Evolutionary conservation across 2,888 invertebrate genomes (phyloP).

Genomic region (Tineola bisselliella): DNA sequence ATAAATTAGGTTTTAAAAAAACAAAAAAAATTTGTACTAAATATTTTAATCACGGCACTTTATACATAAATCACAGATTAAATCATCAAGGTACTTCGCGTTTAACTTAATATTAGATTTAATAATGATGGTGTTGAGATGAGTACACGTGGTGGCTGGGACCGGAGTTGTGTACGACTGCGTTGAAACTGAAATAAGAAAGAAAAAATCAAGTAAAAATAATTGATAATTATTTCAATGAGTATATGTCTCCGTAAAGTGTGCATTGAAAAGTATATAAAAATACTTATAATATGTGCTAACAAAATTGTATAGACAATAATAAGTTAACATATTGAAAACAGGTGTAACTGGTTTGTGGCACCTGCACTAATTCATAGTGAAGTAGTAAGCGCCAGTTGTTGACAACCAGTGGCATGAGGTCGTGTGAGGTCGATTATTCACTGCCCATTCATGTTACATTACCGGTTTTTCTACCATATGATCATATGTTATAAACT

Average conservation of each 20-base stretch:
- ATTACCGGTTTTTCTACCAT: constrained; percentile 52
- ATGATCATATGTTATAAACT: constrained; percentile 36
- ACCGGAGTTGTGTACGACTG: constrained; percentile 59
- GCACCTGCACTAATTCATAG: constrained; percentile 29
- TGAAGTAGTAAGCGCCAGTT: constrained; percentile 17
- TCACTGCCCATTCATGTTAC: constrained; percentile 19
- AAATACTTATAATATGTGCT: not conserved
- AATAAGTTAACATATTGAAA: not conserved
- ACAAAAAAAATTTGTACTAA: not conserved
- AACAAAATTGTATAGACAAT: not conserved
- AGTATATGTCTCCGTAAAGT: too few species aligned
- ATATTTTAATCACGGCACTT: constrained; percentile 21
- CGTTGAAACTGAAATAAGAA: constrained; percentile 53
- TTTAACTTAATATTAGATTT: constrained; percentile 19
- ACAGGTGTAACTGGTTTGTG: constrained; percentile 24
- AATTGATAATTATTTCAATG: too few species aligned
- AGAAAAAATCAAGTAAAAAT: not conserved
- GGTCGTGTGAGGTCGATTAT: constrained; percentile 49
- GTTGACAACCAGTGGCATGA: constrained; percentile 27
- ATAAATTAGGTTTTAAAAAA: not conserved
- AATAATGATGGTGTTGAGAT: constrained; percentile 50
- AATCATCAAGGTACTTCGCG: constrained; percentile 31
- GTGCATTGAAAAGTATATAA: not conserved
- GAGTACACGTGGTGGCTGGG: constrained; percentile 56
- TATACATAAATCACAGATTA: constrained; percentile 41